Evolutionary conservation across 2,797 vertebrate species (phyloP).

Genomic region (Falco berigora): DNA sequence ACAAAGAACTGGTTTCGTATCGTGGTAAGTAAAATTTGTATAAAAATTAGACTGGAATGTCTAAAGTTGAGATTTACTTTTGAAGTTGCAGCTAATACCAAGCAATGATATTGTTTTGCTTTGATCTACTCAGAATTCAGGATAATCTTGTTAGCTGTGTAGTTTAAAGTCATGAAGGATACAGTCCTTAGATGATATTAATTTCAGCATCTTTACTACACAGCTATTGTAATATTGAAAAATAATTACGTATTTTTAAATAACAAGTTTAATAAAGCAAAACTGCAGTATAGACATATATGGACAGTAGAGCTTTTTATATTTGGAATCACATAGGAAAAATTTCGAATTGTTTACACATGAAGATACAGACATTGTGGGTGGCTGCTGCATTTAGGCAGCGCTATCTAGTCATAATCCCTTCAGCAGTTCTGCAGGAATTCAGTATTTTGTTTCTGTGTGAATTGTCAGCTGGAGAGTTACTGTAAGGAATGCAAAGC

Average conservation of each 20-base stretch:
- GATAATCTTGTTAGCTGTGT: neutral
- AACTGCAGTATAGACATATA: neutral
- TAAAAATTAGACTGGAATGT: neutral
- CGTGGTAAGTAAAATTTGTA: conserved; percentile 78
- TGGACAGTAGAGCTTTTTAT: neutral
- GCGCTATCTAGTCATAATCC: neutral
- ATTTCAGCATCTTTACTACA: neutral
- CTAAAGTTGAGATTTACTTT: neutral
- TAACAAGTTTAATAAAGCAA: neutral
- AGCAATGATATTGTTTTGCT: neutral
- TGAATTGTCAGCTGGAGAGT: neutral
- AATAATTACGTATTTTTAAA: neutral
- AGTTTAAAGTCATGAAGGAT: neutral
- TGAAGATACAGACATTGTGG: neutral
- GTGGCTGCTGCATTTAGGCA: neutral
- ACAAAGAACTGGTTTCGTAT: conserved; percentile 94
- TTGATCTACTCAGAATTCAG: neutral
- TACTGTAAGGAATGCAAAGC: neutral
- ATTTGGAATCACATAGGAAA: neutral
- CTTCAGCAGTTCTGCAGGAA: neutral
- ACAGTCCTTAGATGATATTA: neutral
- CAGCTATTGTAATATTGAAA: neutral
- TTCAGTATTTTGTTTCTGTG: neutral
- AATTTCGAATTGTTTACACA: neutral
- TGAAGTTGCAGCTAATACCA: neutral